Conservation (phyloP, 1,140 invertebrate genomes). For the Camponotus pennsylvanicus region DNA sequence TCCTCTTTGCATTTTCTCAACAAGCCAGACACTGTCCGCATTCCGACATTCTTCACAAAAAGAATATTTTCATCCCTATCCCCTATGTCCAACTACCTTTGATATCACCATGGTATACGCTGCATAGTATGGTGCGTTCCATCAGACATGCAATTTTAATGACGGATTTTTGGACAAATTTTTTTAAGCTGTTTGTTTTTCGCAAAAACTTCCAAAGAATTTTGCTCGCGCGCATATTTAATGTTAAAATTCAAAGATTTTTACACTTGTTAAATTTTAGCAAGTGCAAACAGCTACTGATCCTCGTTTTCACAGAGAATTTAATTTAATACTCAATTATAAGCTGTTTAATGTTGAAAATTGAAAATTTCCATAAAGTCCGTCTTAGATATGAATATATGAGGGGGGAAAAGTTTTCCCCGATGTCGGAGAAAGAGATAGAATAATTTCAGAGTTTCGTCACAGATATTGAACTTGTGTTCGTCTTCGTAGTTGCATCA, state of each 20-base stretch:
- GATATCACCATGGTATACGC: constrained; percentile 18
- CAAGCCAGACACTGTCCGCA: constrained; percentile 60
- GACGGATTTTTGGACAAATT: constrained; percentile 28
- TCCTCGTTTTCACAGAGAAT: background rate
- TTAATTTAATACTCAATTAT: constrained; percentile 19
- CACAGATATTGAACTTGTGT: background rate
- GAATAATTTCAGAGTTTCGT: background rate
- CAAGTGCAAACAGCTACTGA: background rate
- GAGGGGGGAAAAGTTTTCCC: background rate
- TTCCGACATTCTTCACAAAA: constrained; percentile 50
- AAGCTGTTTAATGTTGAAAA: constrained; percentile 15
- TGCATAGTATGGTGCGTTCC: constrained; percentile 9
- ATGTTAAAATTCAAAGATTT: background rate
- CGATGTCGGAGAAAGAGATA: background rate
- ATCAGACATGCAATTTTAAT: constrained; percentile 34
- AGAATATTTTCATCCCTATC: constrained; percentile 45
- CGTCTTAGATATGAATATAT: background rate
- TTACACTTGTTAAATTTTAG: constrained; percentile 1
- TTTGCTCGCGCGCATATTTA: background rate
- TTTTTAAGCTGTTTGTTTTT: background rate
- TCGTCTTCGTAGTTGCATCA: constrained; percentile 87
- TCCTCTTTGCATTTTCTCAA: constrained; percentile 66
- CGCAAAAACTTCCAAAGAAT: background rate
- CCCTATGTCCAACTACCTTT: constrained; percentile 27
- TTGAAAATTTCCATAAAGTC: background rate